These are phyloP conservation scores for Pachyramphus minor DNA, from an alignment of 2,113 vertebrate species.

Conservation along the genomic window DNA sequence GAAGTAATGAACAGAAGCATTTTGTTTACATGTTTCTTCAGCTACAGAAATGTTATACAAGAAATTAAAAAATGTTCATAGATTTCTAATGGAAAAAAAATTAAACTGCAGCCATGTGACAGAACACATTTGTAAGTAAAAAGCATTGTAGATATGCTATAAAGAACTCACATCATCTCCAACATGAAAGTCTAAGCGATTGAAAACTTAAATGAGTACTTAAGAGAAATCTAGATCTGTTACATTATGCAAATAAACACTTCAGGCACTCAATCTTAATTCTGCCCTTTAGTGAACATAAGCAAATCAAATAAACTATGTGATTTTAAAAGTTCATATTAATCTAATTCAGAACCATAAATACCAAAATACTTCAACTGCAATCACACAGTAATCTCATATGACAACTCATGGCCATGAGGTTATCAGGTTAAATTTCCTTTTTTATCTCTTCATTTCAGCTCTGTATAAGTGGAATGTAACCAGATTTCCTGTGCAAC, in stretches of 20 bases:
- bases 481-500: background rate
- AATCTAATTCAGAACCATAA: background rate
- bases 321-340: background rate
- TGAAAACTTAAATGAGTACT: background rate
- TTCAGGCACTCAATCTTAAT: background rate
- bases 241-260: background rate
- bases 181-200: background rate
- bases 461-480: background rate
- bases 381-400: background rate
- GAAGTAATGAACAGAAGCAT: background rate
- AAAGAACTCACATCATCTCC: background rate
- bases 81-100: background rate
- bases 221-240: background rate
- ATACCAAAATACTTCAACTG: background rate
- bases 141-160: background rate
- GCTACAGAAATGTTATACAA: background rate
- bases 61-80: background rate
- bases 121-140: background rate
- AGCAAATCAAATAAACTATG: background rate
- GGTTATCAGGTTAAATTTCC: background rate
- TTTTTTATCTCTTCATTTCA: background rate
- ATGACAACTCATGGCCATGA: background rate
- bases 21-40: background rate
- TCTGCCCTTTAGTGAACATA: background rate
- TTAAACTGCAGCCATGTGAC: background rate